These are phyloP conservation scores for Ophioninae sp. DNA, from an alignment of 2,888 invertebrate species.

Conservation along the genomic window DNA sequence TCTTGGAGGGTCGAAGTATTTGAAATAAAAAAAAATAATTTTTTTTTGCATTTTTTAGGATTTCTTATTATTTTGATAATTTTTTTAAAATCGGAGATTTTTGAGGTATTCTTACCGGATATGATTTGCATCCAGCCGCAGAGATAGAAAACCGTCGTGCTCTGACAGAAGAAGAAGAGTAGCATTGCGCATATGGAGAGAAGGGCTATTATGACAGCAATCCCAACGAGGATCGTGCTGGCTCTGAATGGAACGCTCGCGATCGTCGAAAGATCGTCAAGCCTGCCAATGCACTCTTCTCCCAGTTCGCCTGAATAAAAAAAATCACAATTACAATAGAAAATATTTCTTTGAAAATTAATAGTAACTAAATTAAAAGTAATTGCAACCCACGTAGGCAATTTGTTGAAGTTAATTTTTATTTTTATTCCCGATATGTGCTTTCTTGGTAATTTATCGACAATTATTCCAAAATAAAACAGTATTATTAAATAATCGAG, in stretches of 20 bases:
- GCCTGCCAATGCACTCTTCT: conserved; percentile 92
- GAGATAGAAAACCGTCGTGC: conserved; percentile 94
- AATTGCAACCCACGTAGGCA: neutral
- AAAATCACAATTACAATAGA: neutral
- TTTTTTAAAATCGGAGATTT: neutral
- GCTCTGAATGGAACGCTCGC: conserved; percentile 92
- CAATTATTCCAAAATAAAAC: neutral
- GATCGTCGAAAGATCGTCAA: conserved; percentile 92
- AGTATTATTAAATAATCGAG: neutral
- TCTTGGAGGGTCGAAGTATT: neutral
- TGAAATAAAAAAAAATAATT: no score
- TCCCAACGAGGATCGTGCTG: conserved; percentile 93
- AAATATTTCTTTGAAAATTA: neutral
- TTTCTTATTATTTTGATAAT: neutral
- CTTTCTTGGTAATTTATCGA: neutral
- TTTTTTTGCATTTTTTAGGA: no score
- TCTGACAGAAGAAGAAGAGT: conserved; percentile 95
- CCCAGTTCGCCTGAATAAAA: conserved; percentile 85
- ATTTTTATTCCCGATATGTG: neutral
- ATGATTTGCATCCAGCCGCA: conserved; percentile 98
- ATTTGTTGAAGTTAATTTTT: neutral
- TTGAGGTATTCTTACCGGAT: conserved; percentile 87
- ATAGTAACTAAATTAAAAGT: neutral
- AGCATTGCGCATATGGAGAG: conserved; percentile 94
- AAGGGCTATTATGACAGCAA: conserved; percentile 92